A percentile compares a stretch with the other conserved stretches of the same genome.
Conservation (phyloP, 2,797 vertebrate species). For the Luscinia luscinia region DNA sequence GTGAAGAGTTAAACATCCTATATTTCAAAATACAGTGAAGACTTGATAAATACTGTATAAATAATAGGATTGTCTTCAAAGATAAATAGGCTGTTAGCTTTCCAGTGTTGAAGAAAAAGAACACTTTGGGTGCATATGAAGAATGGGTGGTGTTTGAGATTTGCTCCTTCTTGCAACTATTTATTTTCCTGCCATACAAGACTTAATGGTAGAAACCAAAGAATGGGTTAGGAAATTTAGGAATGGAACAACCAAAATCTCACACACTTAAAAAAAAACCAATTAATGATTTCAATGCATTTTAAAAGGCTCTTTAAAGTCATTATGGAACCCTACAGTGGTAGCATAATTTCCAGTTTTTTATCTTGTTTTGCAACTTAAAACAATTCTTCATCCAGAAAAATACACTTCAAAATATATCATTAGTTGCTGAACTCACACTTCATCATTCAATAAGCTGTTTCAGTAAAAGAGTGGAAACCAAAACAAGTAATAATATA, state of each 20-base stretch:
- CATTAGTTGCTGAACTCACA: constrained; percentile 42
- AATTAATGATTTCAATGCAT: background rate
- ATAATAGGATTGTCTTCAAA: constrained; percentile 54
- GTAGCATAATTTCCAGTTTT: background rate
- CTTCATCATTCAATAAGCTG: background rate
- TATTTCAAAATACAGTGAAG: constrained; percentile 60
- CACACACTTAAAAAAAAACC: background rate
- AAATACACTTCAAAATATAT: background rate
- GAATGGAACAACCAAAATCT: background rate
- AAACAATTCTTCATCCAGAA: background rate
- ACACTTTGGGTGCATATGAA: constrained; percentile 17
- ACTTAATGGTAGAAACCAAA: background rate
- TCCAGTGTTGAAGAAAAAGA: constrained; percentile 1
- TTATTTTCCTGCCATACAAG: constrained; percentile 10
- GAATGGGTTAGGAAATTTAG: background rate
- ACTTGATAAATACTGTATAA: constrained; percentile 56
- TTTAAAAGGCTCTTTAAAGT: background rate
- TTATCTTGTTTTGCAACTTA: constrained; percentile 30
- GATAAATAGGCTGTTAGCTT: constrained; percentile 58
- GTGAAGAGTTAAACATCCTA: background rate
- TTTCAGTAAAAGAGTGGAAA: constrained; percentile 27
- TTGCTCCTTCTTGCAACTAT: constrained; percentile 16
- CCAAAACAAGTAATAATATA: background rate
- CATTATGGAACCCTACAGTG: background rate
- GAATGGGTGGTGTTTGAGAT: background rate